These are phyloP conservation scores for Sebastes hubbsi DNA, from an alignment of 2,797 vertebrate species.

Conservation along the genomic window DNA sequence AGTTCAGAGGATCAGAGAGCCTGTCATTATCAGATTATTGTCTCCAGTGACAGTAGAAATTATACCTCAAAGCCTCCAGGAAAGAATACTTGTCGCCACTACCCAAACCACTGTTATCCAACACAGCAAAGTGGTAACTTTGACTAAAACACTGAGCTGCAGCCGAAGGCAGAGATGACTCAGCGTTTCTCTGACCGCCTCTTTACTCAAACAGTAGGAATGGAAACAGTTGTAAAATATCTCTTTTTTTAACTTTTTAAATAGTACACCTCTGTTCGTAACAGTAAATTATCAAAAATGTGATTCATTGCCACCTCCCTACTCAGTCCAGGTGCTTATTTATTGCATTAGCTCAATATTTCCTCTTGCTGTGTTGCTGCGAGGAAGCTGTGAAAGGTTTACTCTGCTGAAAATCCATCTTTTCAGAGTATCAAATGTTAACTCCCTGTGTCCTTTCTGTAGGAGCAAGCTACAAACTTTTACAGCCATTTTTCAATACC, in stretches of 20 bases:
- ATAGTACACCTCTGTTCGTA: background rate
- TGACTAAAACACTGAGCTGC: slow-evolving; percentile 27
- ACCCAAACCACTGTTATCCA: slow-evolving; percentile 45
- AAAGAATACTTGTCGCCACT: slow-evolving; percentile 14
- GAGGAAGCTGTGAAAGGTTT: background rate
- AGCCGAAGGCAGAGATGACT: slow-evolving; percentile 20
- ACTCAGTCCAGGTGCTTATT: background rate
- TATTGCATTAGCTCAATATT: slow-evolving; percentile 4
- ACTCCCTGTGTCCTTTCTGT: too few relatives aligned
- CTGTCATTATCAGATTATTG: slow-evolving; percentile 55
- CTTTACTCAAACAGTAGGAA: background rate
- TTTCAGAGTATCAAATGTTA: background rate
- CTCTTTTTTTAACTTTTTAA: background rate
- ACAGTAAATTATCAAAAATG: background rate
- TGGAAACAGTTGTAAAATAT: slow-evolving; percentile 10
- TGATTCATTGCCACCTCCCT: background rate
- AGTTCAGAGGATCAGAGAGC: slow-evolving; percentile 25
- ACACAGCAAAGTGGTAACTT: background rate
- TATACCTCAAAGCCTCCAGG: slow-evolving; percentile 28
- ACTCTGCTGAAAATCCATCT: background rate
- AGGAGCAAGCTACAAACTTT: too few relatives aligned
- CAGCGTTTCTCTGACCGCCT: slow-evolving; percentile 17
- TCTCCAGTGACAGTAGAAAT: slow-evolving; percentile 42
- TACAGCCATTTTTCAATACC: too few relatives aligned
- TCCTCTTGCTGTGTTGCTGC: slow-evolving; percentile 1